Evolutionary conservation across 2,888 invertebrate species (phyloP), one percentile per base, ranked within the genome.

Genomic region (Eumacrocentrus americanus): DNA sequence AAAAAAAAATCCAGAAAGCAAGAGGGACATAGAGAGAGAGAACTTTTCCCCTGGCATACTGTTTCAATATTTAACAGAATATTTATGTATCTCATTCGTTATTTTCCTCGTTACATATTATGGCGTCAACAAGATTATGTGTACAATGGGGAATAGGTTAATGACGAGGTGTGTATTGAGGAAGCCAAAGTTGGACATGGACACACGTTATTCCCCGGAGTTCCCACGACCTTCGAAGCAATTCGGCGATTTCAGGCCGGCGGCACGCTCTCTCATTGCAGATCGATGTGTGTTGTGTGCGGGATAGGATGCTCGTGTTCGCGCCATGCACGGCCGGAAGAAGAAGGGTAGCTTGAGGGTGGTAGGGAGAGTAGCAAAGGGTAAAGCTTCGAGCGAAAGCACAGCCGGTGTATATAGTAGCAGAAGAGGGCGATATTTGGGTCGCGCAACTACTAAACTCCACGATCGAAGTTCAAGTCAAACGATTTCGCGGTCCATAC

Each of bases 181-280:
- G 47, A 58, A 58, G 46, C 52, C 12, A n/a, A 18, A 3, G 7
- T 16, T 14, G 3, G 38, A 40, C 23, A 23, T 37, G 16, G 14
- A 18, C 12, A 51, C 37, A 47, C 51, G 50, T 2, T 44, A 58
- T 56, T 25, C 14, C 18, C 40, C 42, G 52, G 40, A 47, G 47
- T 51, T 53, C 34, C 34, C 51, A 61, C 64, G 64, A 66, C 66
- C 66, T 66, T 66, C 64, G 61, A 58, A 58, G 59, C 58, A 60
- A 64, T 64, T 64, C 58, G 60, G 61, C 60, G 53, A 58, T 66
- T 66, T 63, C 55, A 61, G 61, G 66, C 66, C 64, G 58, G 42
- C 51, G 16, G 22, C 54, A 62, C 58, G 51, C 51, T 50, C 34
- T 23, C 29, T 29, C 29, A n/a, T n/a, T 48, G 44, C 54, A 50